Percentiles rank a stretch among this genome's conserved stretches.
phyloP scores from a whole-genome alignment of 2,888 invertebrate species.

The Phania funesta region DNA sequence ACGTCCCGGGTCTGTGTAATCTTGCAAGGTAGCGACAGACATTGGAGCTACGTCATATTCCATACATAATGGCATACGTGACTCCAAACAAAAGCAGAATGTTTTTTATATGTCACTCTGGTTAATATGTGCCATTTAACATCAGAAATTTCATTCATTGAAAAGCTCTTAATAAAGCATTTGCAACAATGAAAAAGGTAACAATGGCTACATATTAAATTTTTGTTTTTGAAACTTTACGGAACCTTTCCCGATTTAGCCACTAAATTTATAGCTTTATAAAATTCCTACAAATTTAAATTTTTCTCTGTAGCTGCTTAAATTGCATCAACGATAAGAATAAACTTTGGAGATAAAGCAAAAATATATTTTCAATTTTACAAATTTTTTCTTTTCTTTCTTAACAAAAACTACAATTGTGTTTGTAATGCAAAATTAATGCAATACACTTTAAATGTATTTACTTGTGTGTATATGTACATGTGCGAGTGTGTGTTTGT shows the following conservation, averaged over 20 bases:
- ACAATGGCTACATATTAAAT: background rate
- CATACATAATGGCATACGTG: no score
- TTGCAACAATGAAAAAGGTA: no score
- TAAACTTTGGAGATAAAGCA: slow-evolving; percentile 18
- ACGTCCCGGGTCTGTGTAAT: no score
- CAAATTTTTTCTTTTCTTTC: slow-evolving; percentile 7
- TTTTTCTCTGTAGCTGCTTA: slow-evolving; percentile 15
- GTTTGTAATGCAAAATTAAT: slow-evolving; percentile 56
- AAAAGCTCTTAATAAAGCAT: no score
- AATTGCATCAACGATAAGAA: slow-evolving; percentile 44
- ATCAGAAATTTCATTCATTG: no score
- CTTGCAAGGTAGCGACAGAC: no score
- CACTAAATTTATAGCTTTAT: slow-evolving; percentile 7
- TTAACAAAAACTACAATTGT: background rate
- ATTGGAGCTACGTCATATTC: no score
- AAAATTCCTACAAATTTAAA: slow-evolving; percentile 9
- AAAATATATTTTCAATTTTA: slow-evolving; percentile 13
- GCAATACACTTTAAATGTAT: slow-evolving; percentile 41
- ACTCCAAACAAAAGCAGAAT: no score
- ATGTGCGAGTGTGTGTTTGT: background rate
- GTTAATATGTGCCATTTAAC: no score
- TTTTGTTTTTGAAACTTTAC: background rate
- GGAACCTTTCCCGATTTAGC: background rate
- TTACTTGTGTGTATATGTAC: slow-evolving; percentile 2
- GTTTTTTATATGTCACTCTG: no score